Evolutionary conservation across 92 coral and sea anemone genomes (phyloP).

Genomic region (Palythoa heliodiscus): DNA sequence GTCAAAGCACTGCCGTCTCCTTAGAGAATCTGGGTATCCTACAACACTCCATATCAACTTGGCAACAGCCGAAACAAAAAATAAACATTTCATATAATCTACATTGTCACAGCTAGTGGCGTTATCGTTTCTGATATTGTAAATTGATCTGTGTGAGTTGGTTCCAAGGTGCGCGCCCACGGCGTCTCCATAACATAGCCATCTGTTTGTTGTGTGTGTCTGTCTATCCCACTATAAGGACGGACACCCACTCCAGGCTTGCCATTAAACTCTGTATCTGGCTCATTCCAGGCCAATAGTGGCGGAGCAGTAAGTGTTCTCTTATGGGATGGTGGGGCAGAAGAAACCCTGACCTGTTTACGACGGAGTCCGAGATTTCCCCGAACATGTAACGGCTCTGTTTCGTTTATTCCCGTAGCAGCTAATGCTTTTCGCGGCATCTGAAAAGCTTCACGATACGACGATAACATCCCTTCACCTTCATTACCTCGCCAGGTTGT

Average conservation of each 20-base stretch:
- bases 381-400: slow-evolving; percentile 87
- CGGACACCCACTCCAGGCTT: slow-evolving; percentile 89
- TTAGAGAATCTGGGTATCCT: too few species aligned
- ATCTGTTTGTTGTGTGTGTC: neutral
- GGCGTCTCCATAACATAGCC: slow-evolving; percentile 52
- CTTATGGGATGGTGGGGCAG: slow-evolving; percentile 81
- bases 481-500: slow-evolving; percentile 92
- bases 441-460: slow-evolving; percentile 79
- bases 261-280: slow-evolving; percentile 68
- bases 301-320: slow-evolving; percentile 74
- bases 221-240: slow-evolving; percentile 42
- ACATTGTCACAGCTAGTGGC: slow-evolving; percentile 70
- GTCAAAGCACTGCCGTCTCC: too few species aligned
- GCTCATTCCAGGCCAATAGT: slow-evolving; percentile 95
- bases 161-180: slow-evolving; percentile 61
- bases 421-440: slow-evolving; percentile 17
- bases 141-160: slow-evolving; percentile 40
- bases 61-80: too few species aligned
- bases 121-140: slow-evolving; percentile 85
- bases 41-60: too few species aligned
- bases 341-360: slow-evolving; percentile 74
- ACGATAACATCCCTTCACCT: slow-evolving; percentile 61
- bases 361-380: slow-evolving; percentile 79
- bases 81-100: neutral
- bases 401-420: slow-evolving; percentile 62